These are phyloP conservation scores for Matsumurasca onukii DNA, from an alignment of 1,140 invertebrate species.

Conservation along the genomic window DNA sequence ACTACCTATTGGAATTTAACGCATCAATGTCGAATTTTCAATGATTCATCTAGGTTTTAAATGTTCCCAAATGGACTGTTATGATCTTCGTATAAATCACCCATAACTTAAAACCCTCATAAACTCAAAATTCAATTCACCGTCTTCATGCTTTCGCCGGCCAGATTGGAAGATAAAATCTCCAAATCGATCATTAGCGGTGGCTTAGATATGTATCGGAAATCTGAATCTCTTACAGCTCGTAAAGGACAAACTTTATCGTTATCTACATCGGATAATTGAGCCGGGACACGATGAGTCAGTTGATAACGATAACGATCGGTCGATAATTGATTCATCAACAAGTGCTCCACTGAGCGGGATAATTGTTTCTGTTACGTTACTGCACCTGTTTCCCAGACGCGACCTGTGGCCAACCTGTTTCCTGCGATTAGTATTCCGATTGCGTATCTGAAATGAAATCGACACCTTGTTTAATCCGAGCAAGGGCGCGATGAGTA, in stretches of 20 bases:
- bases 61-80: too few species aligned
- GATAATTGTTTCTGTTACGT: constrained; percentile 8
- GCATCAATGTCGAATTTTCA: too few species aligned
- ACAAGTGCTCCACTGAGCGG: constrained; percentile 2
- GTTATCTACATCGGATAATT: not conserved
- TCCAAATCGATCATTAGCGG: not conserved
- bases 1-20: too few species aligned
- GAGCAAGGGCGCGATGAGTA: constrained; percentile 8
- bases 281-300: not conserved
- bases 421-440: constrained; percentile 1
- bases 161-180: not conserved
- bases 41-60: too few species aligned
- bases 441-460: constrained; percentile 23
- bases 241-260: not conserved
- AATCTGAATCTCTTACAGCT: not conserved
- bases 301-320: constrained; percentile 10
- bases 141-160: too few species aligned
- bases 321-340: constrained; percentile 16
- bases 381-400: not conserved
- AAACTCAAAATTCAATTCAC: too few species aligned
- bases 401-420: not conserved
- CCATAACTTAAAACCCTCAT: too few species aligned
- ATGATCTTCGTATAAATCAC: too few species aligned
- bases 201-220: too few species aligned
- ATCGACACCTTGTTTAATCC: constrained; percentile 25